Evolutionary conservation across 2,888 invertebrate species (phyloP), one percentile per base, ranked within the genome.

Genomic region (Xestia sexstrigata): DNA sequence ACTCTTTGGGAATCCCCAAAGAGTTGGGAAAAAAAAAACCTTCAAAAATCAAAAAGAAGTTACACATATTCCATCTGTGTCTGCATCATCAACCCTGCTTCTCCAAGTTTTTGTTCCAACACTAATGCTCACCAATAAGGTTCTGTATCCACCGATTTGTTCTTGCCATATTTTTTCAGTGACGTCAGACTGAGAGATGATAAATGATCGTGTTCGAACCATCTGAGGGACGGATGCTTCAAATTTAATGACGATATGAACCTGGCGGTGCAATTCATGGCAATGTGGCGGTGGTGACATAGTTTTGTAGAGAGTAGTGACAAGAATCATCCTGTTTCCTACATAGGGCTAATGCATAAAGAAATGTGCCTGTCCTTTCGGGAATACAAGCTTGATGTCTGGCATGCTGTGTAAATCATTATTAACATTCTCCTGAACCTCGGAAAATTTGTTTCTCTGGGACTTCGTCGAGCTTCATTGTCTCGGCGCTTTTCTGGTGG

Each of bases 141-240:
- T 85, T 85, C 81, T 81, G 74, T 76, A 75, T 78, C 76, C 80
- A 39, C 62, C 68, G 81, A 88, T 89, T 89, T 89, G 89, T 83
- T 83, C 83, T 87, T 84, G 83, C 80, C 73, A 83, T 88, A 87
- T 89, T 92, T 91, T 91, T 91, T 91, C 82, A 70, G 84, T 86
- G 86, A 82, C 81, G 87, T 87, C 88, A 90, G 90, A 91, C 89
- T 87, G 86, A 77, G 74, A 89, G 87, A 92, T 93, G 93, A 93
- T 92, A 91, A 93, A 93, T 92, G 92, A 87, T 89, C 90, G 85
- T 90, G 89, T 87, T 88, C 88, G 88, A 87, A 87, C 89, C 89
- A 86, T 82, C 91, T 92, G 92, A 92, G 90, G 89, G 91, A 88
- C 89, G 85, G 88, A 82, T 92, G 92, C 90, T 91, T 89, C 90